These are phyloP conservation scores for Platalea minor DNA, from an alignment of 2,797 vertebrate genomes.

Conservation along the genomic window DNA sequence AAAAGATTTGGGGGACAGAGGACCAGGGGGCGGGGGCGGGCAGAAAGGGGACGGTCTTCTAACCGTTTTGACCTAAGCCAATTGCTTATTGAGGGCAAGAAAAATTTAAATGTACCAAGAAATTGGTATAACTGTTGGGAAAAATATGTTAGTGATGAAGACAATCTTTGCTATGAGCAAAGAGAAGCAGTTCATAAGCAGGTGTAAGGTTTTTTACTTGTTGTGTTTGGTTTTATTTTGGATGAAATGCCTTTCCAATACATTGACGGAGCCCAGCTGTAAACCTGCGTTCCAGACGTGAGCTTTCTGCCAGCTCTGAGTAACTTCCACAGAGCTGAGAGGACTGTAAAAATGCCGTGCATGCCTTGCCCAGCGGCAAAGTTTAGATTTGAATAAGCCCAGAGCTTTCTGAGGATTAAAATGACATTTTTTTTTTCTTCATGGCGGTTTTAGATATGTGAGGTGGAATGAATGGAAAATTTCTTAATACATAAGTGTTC, in stretches of 20 bases:
- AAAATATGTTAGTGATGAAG: neutral
- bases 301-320: neutral
- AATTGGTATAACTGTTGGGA: neutral
- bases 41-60: neutral
- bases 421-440: neutral
- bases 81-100: slow-evolving; percentile 8
- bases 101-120: neutral
- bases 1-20: neutral
- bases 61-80: slow-evolving; percentile 8
- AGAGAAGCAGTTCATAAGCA: neutral
- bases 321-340: neutral
- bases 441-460: neutral
- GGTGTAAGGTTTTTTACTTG: neutral
- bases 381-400: neutral
- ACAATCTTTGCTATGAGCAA: neutral
- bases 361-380: neutral
- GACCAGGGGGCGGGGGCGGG: no score
- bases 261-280: neutral
- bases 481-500: neutral
- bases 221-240: neutral
- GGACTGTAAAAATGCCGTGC: neutral
- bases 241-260: neutral
- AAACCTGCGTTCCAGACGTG: neutral
- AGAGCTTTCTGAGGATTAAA: neutral
- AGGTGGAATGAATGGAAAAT: neutral